Conservation (phyloP, 2,888 invertebrate genomes). For the Silvanus unidentatus region DNA sequence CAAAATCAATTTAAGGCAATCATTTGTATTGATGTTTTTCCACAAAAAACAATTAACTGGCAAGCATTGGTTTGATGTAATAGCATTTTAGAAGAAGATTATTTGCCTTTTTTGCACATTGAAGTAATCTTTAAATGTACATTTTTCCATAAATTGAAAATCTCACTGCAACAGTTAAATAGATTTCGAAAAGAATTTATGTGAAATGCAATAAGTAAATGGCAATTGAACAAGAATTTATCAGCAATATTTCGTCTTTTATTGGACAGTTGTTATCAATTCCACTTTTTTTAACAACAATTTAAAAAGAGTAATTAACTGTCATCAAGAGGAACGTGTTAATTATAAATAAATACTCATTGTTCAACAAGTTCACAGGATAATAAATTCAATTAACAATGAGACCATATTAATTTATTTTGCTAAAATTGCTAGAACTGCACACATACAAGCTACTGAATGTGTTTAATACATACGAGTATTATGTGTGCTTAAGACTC, state of each 20-base stretch:
- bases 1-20: no score
- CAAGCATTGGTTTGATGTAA: no score
- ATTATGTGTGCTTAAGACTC: background rate
- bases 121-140: background rate
- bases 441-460: background rate
- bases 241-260: slow-evolving; percentile 29
- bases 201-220: slow-evolving; percentile 14
- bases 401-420: slow-evolving; percentile 4
- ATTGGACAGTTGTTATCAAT: slow-evolving; percentile 30
- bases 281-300: slow-evolving; percentile 26
- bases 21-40: no score
- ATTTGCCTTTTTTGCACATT: no score
- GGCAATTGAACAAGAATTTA: slow-evolving; percentile 24
- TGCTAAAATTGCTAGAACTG: background rate
- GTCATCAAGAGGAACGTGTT: slow-evolving; percentile 29
- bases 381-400: background rate
- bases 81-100: no score
- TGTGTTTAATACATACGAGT: background rate
- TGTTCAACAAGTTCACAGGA: slow-evolving; percentile 1
- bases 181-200: slow-evolving; percentile 6
- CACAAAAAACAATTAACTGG: no score
- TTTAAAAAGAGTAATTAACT: slow-evolving; percentile 28
- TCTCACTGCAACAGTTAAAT: background rate
- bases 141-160: slow-evolving; percentile 1
- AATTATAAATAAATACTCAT: slow-evolving; percentile 22